These are phyloP conservation scores for Laticauda laticaudata DNA, from an alignment of 2,113 vertebrate genomes.

Conservation along the genomic window DNA sequence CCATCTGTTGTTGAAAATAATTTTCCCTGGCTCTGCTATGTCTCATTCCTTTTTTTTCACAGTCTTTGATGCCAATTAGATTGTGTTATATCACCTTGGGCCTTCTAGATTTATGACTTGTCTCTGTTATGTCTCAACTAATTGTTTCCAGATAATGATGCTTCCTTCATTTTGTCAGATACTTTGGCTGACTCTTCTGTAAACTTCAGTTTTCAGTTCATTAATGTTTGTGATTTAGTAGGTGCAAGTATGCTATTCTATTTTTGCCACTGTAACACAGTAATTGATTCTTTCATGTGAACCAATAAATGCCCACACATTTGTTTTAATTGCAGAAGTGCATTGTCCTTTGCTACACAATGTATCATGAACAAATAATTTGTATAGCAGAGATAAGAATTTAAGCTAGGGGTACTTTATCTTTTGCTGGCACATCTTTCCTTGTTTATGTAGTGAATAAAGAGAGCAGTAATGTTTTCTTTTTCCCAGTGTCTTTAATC, in stretches of 20 bases:
- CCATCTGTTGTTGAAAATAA: not conserved
- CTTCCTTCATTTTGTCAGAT: conserved; percentile 25
- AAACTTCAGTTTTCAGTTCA: conserved; percentile 25
- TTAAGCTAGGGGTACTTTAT: not conserved
- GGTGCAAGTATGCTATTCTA: conserved; percentile 25
- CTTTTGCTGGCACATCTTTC: conserved; percentile 40
- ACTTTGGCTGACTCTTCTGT: conserved; percentile 24
- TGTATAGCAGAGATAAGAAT: conserved; percentile 17
- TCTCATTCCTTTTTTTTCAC: conserved; percentile 9
- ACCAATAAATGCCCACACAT: conserved; percentile 30
- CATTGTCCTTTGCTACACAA: conserved; percentile 39
- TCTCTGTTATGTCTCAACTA: conserved; percentile 32
- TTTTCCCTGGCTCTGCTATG: not conserved
- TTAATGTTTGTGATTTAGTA: conserved; percentile 35
- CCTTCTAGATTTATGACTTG: conserved; percentile 29
- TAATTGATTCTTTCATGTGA: conserved; percentile 36
- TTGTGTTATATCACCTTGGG: conserved; percentile 9
- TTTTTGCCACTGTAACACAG: conserved; percentile 48
- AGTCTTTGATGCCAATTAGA: not conserved
- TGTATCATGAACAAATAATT: conserved; percentile 40
- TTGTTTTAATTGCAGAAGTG: conserved; percentile 49
- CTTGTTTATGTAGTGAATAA: conserved; percentile 39
- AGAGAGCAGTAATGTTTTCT: conserved; percentile 6
- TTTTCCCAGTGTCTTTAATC: conserved; percentile 37
- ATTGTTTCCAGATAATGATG: conserved; percentile 26